phyloP scores from a whole-genome alignment of 2,113 vertebrate genomes.

The Microcebus jonahi region DNA sequence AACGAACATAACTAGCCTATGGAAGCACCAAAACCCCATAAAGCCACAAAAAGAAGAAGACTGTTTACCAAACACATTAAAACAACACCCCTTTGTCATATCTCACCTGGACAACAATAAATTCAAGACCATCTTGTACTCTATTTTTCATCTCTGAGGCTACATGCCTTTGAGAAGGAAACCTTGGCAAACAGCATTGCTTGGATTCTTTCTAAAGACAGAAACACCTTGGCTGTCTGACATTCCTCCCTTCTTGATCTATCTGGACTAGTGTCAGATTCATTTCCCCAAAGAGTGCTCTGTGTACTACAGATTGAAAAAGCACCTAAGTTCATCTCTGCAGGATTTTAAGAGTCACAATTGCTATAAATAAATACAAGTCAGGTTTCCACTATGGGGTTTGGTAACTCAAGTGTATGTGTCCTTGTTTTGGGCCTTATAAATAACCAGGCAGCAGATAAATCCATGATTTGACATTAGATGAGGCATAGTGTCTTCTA shows the following conservation, averaged over 20 bases:
- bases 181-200: neutral
- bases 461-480: neutral
- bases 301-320: neutral
- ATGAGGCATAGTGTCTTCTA: neutral
- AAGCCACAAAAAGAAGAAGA: neutral
- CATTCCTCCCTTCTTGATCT: neutral
- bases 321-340: neutral
- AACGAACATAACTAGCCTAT: neutral
- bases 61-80: neutral
- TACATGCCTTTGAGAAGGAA: neutral
- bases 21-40: neutral
- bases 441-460: neutral
- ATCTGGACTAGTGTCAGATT: neutral
- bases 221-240: neutral
- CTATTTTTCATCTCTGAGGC: constrained; percentile 12
- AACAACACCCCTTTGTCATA: neutral
- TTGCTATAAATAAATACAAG: neutral
- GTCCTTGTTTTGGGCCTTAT: neutral
- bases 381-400: neutral
- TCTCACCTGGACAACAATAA: neutral
- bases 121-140: neutral
- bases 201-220: neutral
- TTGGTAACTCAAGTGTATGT: neutral
- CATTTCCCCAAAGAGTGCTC: neutral
- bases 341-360: neutral